These are phyloP conservation scores for Drosophila kambysellisi DNA, from an alignment of 2,888 invertebrate genomes.

Conservation along the genomic window DNA sequence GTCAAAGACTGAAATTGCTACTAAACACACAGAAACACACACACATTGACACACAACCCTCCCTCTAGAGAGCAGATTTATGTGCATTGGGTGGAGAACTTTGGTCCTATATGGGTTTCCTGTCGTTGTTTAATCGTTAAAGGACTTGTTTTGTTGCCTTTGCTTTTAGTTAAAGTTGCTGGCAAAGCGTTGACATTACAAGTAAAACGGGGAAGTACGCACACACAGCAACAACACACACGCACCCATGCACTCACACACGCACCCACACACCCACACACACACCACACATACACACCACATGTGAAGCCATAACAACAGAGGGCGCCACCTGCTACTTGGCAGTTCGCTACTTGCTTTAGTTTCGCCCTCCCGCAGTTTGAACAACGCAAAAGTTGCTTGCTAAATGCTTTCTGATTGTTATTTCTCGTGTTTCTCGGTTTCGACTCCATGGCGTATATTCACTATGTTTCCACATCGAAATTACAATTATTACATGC, in stretches of 20 bases:
- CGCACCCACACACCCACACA: too few relatives aligned
- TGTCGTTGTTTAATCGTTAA: constrained; percentile 76
- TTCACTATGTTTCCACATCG: constrained; percentile 54
- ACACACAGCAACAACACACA: constrained; percentile 7
- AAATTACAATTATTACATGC: constrained; percentile 70
- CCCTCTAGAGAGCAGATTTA: constrained; percentile 51
- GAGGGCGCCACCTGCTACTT: constrained; percentile 67
- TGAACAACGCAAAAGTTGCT: constrained; percentile 63
- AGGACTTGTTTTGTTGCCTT: constrained; percentile 45
- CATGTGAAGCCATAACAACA: constrained; percentile 52
- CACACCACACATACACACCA: constrained; percentile 1
- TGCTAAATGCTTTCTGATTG: constrained; percentile 83
- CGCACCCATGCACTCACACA: constrained; percentile 6
- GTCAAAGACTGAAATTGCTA: constrained; percentile 75
- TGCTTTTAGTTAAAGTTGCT: constrained; percentile 41
- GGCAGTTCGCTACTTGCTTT: constrained; percentile 17
- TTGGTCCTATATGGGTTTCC: constrained; percentile 46
- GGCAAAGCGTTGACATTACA: constrained; percentile 57
- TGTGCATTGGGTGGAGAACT: constrained; percentile 32
- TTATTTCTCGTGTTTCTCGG: constrained; percentile 79
- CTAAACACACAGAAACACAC: constrained; percentile 33
- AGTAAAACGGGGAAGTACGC: constrained; percentile 10
- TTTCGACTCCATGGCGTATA: constrained; percentile 29
- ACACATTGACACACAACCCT: constrained; percentile 8
- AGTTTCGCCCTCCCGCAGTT: constrained; percentile 31